Conservation (phyloP, 2,113 vertebrate species). For the Aegithalos caudatus region DNA sequence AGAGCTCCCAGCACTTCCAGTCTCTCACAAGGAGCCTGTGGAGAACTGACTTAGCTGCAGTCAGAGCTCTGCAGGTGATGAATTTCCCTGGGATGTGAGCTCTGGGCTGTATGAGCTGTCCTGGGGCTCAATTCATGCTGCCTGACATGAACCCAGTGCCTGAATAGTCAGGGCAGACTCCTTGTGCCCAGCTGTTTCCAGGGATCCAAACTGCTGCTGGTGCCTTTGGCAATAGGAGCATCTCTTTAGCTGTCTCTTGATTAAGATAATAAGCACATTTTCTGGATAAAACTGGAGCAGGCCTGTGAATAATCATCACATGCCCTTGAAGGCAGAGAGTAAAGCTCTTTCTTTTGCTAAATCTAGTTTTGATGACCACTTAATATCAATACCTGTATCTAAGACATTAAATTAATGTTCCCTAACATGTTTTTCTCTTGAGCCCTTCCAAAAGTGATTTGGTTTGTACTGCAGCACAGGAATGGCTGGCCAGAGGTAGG, state of each 20-base stretch:
- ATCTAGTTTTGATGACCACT: neutral
- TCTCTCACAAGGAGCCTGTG: fast-evolving
- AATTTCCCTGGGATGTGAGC: neutral
- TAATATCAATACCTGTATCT: neutral
- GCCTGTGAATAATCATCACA: neutral
- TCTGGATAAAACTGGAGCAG: neutral
- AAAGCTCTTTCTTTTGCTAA: neutral
- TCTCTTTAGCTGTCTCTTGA: neutral
- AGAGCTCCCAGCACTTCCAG: neutral
- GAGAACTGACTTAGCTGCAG: neutral
- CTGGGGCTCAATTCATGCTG: neutral
- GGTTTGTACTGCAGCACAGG: neutral
- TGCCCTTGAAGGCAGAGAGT: neutral
- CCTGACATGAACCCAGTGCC: neutral
- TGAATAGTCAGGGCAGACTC: neutral
- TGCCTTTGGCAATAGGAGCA: neutral
- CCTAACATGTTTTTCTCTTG: neutral
- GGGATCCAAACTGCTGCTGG: neutral
- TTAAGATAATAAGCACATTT: neutral
- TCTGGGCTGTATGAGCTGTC: neutral
- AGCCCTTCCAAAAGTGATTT: neutral
- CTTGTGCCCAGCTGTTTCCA: neutral
- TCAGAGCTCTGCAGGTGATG: neutral
- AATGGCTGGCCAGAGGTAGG: neutral
- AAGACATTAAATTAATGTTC: neutral